Base-by-base conservation (phyloP, 2,888 invertebrate genomes). In the Anoplius nigerrimus region DNA sequence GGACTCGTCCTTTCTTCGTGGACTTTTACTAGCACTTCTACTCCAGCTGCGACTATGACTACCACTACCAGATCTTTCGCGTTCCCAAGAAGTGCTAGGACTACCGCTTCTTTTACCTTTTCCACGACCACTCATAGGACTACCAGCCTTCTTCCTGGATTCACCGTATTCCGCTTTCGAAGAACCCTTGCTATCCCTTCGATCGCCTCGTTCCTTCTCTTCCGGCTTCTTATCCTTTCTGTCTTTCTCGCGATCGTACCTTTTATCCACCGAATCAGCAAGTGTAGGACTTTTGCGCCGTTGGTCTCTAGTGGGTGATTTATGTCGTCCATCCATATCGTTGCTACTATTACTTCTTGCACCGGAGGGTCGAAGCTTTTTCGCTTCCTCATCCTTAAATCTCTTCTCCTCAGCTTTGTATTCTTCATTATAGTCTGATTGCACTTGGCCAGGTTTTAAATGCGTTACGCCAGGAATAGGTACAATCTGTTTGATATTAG, bases 21-120 rank as follows among this genome's bases (percentile, higher is more conserved):
- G 87, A 74, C 86, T 87, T 43, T 78, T 78, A 52, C 87, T 87
- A 6, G 84, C 80, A 63, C 88, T 88, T 62, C 81, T 74, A 24
- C 84, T 86, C 73, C 87, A 84, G 61, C 87, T 85, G 2, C 83
- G 82, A 66, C 85, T 84, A 5, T 75, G 78, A 59, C 84, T 86
- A 22, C 71, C 71, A 60, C 82, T 86, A 20, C 80, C 79, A 59
- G 84, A 86, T n/a, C 80, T 76, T 54, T 83, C 78, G 22, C 74
- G 73, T 48, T 86, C 83, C 85, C 87, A 85, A 0, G 80, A 78
- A 20, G 56, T 64, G 6, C 75, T 67, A 2, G 86, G 86, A 71
- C 84, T 84, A 11, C 76, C 64, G 13, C 79, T 76, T 6, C 18
- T 18, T 42, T 66, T 72, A n/a, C 64, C 79, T 53, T 70, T 66